Base-by-base conservation (phyloP, 1,140 invertebrate genomes). In the Saxidomus purpurata region DNA sequence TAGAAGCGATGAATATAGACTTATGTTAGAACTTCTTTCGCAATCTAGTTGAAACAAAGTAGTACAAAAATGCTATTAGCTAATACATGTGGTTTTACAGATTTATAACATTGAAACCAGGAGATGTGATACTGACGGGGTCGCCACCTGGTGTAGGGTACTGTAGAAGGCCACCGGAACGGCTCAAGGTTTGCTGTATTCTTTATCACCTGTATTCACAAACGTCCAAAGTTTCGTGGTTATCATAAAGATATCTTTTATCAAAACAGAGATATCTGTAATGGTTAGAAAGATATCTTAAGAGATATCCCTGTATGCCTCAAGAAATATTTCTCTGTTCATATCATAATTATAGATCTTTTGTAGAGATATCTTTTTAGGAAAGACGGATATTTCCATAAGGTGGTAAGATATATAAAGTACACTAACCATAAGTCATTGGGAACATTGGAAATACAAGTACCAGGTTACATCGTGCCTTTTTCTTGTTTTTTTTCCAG, bases 71-170 rank as follows among this genome's bases (percentile, higher is more conserved):
- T 55, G 4, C 4, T 19, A 19, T 55, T 22, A 19, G 8, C 22
- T 55, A 15, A 19, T 19, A 13, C 8, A 19, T 55, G 13, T 55
- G 8, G 15, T 40, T 69, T 84, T 69, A 61, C 61, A 98, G 98
- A 89, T 97, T 98, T 91, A 97, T 98, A 92, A 98, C 98, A 0
- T 95, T 99, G n/a, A 96, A 97, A 47, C 98, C 98, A 1, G 98
- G 98, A 11, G 98, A 99, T 94, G 96, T 98, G 0, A 98, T 99
- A 85, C 94, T 99, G 61, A 99, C 98, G 22, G 98, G 98, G 15
- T 98, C 98, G 0, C 98, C 98, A 0, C 97, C 97, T 1, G 98
- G 98, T 13, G 98, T 98, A 28, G 98, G 98, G 8, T 97, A 97
- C 76, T 97, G 97, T 90, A 96, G 97, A 38, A 97, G 97, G 67